Percentiles rank a stretch among this genome's conserved stretches.
Conservation (phyloP, 2,113 vertebrate genomes). For the Onychorhynchus coronatus region DNA sequence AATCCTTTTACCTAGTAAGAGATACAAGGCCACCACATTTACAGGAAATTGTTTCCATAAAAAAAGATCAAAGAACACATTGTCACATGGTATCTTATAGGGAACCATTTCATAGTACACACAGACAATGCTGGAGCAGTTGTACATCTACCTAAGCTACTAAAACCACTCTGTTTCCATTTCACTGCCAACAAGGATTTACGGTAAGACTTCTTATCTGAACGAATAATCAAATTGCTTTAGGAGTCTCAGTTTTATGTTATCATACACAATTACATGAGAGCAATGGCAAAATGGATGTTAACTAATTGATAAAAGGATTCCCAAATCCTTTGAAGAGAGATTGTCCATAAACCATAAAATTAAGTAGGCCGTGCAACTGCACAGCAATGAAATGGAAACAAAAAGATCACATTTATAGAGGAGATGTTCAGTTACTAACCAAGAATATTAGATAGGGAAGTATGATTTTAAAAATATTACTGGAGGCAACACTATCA, state of each 20-base stretch:
- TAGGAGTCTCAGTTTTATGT: background rate
- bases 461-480: background rate
- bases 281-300: background rate
- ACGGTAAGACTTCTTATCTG: conserved; percentile 6
- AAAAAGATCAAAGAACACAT: background rate
- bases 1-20: background rate
- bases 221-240: conserved; percentile 26
- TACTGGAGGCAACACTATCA: background rate
- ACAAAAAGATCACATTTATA: conserved; percentile 10
- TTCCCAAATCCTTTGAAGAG: conserved; percentile 1
- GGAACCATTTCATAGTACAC: background rate
- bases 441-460: background rate
- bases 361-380: background rate
- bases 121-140: background rate
- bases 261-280: background rate
- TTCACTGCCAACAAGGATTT: background rate
- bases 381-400: conserved; percentile 7
- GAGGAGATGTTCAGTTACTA: conserved; percentile 22
- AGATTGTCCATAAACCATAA: background rate
- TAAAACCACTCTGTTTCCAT: background rate
- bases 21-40: background rate
- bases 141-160: background rate
- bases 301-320: background rate
- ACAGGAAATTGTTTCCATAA: background rate
- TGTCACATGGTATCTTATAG: accelerated